Conservation (phyloP, 2,888 invertebrate species). For the Acrocyrtus sp. region DNA sequence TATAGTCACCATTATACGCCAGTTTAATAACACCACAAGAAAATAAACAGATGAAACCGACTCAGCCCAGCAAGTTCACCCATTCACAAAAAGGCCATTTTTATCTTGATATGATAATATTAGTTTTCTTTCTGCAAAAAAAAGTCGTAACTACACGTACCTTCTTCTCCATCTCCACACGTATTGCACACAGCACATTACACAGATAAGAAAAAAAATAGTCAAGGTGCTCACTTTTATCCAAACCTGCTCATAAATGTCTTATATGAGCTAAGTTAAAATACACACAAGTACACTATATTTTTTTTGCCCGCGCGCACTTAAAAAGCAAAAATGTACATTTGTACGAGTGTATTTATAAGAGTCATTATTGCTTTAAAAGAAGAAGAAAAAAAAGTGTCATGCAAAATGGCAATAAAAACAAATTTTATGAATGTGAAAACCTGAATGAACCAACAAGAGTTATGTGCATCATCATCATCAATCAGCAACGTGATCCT, state of each 20-base stretch:
- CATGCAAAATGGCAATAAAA: slow-evolving; percentile 51
- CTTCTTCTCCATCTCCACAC: too few species aligned
- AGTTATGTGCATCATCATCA: slow-evolving; percentile 37
- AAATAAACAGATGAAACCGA: too few species aligned
- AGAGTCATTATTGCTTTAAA: too few species aligned
- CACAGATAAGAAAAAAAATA: slow-evolving; percentile 26
- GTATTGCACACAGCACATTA: slow-evolving; percentile 26
- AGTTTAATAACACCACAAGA: too few species aligned
- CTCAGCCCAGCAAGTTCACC: background rate
- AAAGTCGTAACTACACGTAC: slow-evolving; percentile 22
- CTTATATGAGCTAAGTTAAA: slow-evolving; percentile 34
- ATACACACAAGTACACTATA: too few species aligned
- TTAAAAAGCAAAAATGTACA: too few species aligned
- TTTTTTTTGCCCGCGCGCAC: too few species aligned
- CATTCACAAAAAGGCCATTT: slow-evolving; percentile 14
- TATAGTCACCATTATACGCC: too few species aligned
- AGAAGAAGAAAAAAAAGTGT: slow-evolving; percentile 35
- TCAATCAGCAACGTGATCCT: too few species aligned
- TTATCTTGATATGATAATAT: too few species aligned
- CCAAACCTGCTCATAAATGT: background rate
- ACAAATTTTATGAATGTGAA: slow-evolving; percentile 51
- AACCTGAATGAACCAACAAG: slow-evolving; percentile 48
- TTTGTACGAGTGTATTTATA: too few species aligned
- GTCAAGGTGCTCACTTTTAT: slow-evolving; percentile 16
- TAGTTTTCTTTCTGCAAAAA: too few species aligned